Conservation (phyloP, 64 coral and sea anemone species). For the Exaiptasia diaphana region DNA sequence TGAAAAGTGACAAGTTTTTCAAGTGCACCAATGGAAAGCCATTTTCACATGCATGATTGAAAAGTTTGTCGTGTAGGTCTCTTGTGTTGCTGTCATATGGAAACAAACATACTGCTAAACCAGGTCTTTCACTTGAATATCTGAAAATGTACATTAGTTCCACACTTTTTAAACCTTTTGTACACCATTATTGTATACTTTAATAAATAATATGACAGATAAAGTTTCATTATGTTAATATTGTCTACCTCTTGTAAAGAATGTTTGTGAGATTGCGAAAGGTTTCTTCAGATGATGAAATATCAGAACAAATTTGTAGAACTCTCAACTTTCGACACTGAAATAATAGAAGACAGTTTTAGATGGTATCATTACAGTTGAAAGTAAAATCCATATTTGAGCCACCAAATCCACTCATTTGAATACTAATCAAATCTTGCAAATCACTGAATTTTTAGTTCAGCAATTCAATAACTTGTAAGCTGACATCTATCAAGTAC, state of each 20-base stretch:
- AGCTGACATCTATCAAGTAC: no score
- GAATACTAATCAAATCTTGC: no score
- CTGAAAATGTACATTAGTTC: not conserved
- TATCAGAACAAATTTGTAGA: slow-evolving; percentile 2
- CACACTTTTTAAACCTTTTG: not conserved
- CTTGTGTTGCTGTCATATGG: slow-evolving; percentile 57
- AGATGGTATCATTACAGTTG: no score
- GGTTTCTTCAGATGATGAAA: slow-evolving; percentile 23
- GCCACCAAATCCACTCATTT: no score
- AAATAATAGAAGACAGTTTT: not conserved
- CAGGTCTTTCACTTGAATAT: slow-evolving; percentile 24
- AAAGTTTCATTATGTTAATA: not conserved
- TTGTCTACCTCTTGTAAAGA: slow-evolving; percentile 38
- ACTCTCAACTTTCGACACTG: not conserved
- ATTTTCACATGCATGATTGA: slow-evolving; percentile 27
- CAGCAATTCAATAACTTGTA: no score
- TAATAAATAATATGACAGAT: not conserved
- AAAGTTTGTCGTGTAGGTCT: slow-evolving; percentile 31
- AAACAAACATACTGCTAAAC: slow-evolving; percentile 46
- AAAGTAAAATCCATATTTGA: no score
- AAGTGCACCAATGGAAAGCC: slow-evolving; percentile 40
- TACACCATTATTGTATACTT: not conserved
- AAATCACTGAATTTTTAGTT: no score
- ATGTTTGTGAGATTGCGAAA: slow-evolving; percentile 49
- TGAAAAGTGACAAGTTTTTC: slow-evolving; percentile 29